Percentiles rank a stretch among this genome's conserved stretches.
These are phyloP conservation scores for Calidris pygmaea DNA, from an alignment of 2,113 vertebrate genomes.

Conservation along the genomic window DNA sequence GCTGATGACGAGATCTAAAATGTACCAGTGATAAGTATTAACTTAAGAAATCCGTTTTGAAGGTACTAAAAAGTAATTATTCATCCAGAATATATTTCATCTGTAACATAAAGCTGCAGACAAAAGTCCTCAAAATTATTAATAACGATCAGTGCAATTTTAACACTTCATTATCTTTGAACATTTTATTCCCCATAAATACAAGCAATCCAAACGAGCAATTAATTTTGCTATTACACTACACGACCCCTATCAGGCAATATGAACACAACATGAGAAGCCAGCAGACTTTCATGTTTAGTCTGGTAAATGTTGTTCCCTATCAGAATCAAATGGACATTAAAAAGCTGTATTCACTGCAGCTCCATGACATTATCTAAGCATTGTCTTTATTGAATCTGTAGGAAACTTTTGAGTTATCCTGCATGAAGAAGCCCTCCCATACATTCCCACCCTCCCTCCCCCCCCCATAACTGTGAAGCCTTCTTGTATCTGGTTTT, in stretches of 20 bases:
- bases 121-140: neutral
- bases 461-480: neutral
- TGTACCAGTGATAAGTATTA: neutral
- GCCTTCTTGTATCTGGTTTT: neutral
- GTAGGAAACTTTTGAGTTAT: neutral
- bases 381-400: neutral
- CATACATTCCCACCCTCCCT: neutral
- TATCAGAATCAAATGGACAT: neutral
- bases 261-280: neutral
- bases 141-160: neutral
- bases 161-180: neutral
- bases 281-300: neutral
- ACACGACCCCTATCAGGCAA: neutral
- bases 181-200: neutral
- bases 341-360: neutral
- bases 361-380: neutral
- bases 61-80: neutral
- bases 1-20: neutral
- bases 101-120: neutral
- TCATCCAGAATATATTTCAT: neutral
- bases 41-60: neutral
- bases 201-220: neutral
- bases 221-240: neutral
- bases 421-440: neutral
- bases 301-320: neutral